Conservation (phyloP, 2,888 invertebrate species). For the Parnassius glacialis region DNA sequence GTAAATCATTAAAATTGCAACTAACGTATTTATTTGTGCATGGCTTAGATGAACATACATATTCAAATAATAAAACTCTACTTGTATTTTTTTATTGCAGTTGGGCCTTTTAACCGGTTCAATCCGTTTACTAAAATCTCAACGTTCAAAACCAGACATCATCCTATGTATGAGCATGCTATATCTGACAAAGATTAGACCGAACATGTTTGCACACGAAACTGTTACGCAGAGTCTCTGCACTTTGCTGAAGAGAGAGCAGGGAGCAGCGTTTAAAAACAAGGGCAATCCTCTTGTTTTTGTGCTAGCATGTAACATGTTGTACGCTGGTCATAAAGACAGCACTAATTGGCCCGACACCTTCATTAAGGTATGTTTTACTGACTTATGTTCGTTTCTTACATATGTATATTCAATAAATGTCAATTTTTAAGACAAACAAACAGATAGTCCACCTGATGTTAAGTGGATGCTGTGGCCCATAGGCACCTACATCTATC, state of each 20-base stretch:
- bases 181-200: conserved; percentile 89
- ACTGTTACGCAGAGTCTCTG: conserved; percentile 89
- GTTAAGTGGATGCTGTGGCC: too few species aligned
- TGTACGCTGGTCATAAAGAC: conserved; percentile 90
- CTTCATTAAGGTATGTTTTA: conserved; percentile 88
- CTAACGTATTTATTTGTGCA: too few species aligned
- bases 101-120: conserved; percentile 91
- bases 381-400: too few species aligned
- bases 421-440: too few species aligned
- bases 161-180: conserved; percentile 88
- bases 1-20: too few species aligned
- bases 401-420: too few species aligned
- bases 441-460: too few species aligned
- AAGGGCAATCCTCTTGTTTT: conserved; percentile 91
- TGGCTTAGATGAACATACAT: too few species aligned
- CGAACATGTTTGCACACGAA: conserved; percentile 88
- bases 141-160: conserved; percentile 91
- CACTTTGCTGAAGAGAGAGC: conserved; percentile 90
- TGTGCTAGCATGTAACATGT: conserved; percentile 90
- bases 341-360: conserved; percentile 94
- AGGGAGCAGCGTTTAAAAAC: conserved; percentile 85
- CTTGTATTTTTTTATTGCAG: conserved; percentile 57
- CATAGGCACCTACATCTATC: too few species aligned
- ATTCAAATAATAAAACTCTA: too few species aligned
- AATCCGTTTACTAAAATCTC: conserved; percentile 88